Evolutionary conservation across 2,888 invertebrate genomes (phyloP).

Genomic region (Corythucha ciliata): DNA sequence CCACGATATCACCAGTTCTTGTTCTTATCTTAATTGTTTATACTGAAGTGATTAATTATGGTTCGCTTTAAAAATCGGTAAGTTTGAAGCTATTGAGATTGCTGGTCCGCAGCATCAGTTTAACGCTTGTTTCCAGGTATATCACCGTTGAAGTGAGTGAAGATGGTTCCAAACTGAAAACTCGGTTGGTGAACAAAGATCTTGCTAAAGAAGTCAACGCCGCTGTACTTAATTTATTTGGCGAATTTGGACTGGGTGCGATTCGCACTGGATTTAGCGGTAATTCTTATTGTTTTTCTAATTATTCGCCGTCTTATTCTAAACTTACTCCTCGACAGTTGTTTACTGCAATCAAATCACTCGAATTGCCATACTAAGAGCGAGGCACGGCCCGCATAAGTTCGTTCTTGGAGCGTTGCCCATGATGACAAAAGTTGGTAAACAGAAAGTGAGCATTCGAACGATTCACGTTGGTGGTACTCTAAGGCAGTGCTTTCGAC

Average conservation of each 20-base stretch:
- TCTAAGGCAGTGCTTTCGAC: conserved; percentile 66
- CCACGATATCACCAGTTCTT: too few species aligned
- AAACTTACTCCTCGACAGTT: too few species aligned
- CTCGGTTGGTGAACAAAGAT: conserved; percentile 47
- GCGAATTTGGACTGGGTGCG: conserved; percentile 65
- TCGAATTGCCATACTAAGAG: conserved; percentile 60
- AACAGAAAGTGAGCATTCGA: conserved; percentile 50
- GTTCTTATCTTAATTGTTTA: too few species aligned
- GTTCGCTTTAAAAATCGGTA: conserved; percentile 30
- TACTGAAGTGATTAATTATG: conserved; percentile 21
- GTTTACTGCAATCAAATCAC: conserved; percentile 73
- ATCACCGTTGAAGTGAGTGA: conserved; percentile 57
- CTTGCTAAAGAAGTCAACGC: conserved; percentile 50
- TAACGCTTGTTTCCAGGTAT: conserved; percentile 35
- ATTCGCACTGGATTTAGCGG: conserved; percentile 55
- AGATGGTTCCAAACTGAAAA: conserved; percentile 44
- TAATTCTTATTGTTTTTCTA: conserved; percentile 18
- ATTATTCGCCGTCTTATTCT: conserved; percentile 17
- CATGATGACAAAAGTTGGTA: conserved; percentile 56
- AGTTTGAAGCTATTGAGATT: too few species aligned
- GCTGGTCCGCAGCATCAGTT: too few species aligned
- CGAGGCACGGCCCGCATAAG: conserved; percentile 64
- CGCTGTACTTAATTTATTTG: conserved; percentile 60
- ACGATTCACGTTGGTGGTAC: conserved; percentile 69
- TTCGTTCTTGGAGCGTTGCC: conserved; percentile 61